Base-by-base conservation (phyloP, 2,797 vertebrate species). In the Sylvia borin region DNA sequence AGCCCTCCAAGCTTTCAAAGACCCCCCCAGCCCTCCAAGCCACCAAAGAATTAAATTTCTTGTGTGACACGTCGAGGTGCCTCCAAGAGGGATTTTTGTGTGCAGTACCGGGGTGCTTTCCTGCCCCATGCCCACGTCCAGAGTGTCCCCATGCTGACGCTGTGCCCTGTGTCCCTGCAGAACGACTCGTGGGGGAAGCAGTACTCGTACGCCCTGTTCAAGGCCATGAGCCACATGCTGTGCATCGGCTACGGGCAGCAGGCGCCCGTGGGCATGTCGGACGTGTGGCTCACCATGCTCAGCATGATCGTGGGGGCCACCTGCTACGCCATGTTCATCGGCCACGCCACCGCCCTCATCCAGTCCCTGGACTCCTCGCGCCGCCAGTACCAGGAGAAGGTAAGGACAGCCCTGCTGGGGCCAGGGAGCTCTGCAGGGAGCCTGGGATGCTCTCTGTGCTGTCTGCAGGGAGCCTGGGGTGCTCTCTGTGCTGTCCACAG, bases 161-260 rank as follows among this genome's bases (percentile, higher is more conserved):
- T 57, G 21, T 54, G 53, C 31, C 18, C 53, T 58, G 55, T 58
- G 55, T 58, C n/a, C 55, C 91, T 66, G 16, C 95, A 99, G 99
- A 99, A 99, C 5, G 98, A 99, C 98, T 99, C 99, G 1, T 99
- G 99, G 99, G 99, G 99, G 14, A 98, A 98, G 95, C 99, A 99
- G 96, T 99, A 99, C 96, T 99, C 99, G 0, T 98, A 99, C 9
- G 99, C 99, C 75, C 98, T 99, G 19, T 99, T 99, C 98, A 99
- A 99, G 97, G 99, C 99, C 97, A 99, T 99, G 99, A 99, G 99
- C 97, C 99, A 99, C 98, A 99, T 99, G 99, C 97, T 99, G 54
- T 99, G 99, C 90, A 99, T 99, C 3, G 99, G 99, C 20, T 99
- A 99, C 4, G 99, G 99, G 3, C 98, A 99, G 91, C 99, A 99